Evolutionary conservation across 2,797 vertebrate genomes (phyloP).

Genomic region (Cirrhinus mrigala): DNA sequence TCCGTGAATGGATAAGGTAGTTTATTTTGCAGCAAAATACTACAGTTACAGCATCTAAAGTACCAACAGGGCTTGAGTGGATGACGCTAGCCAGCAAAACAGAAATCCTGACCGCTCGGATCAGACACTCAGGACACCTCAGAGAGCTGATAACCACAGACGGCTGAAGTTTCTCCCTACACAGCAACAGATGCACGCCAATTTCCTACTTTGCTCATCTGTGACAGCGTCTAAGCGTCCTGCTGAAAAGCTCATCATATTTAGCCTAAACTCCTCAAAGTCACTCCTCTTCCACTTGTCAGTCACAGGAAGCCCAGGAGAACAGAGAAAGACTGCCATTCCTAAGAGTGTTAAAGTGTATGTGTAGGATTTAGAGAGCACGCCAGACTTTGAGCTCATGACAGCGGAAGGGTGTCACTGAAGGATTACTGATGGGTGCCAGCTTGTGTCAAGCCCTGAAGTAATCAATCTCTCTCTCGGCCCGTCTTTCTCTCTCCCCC

Average conservation of each 20-base stretch:
- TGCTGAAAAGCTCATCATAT: conserved; percentile 57
- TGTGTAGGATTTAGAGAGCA: conserved; percentile 42
- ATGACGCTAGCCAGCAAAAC: not conserved
- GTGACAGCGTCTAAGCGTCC: conserved; percentile 52
- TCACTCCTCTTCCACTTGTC: conserved; percentile 50
- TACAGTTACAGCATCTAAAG: not conserved
- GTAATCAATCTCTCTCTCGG: conserved; percentile 56
- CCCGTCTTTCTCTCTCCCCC: conserved; percentile 18
- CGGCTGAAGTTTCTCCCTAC: conserved; percentile 76
- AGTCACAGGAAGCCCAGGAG: conserved; percentile 50
- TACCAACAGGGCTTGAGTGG: not conserved
- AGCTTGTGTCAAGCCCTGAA: conserved; percentile 71
- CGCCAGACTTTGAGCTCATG: conserved; percentile 66
- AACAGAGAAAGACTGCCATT: conserved; percentile 54
- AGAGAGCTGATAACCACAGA: conserved; percentile 71
- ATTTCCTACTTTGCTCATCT: conserved; percentile 48
- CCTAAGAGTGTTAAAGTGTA: conserved; percentile 56
- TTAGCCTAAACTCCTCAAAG: conserved; percentile 57
- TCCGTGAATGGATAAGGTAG: not conserved
- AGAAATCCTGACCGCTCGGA: conserved; percentile 39
- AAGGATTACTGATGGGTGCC: conserved; percentile 73
- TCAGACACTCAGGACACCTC: conserved; percentile 70
- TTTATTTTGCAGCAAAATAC: not conserved
- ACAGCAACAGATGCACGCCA: conserved; percentile 71
- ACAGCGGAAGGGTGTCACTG: conserved; percentile 69